Conservation (phyloP, 2,888 invertebrate species). For the Parascotia fuliginaria region DNA sequence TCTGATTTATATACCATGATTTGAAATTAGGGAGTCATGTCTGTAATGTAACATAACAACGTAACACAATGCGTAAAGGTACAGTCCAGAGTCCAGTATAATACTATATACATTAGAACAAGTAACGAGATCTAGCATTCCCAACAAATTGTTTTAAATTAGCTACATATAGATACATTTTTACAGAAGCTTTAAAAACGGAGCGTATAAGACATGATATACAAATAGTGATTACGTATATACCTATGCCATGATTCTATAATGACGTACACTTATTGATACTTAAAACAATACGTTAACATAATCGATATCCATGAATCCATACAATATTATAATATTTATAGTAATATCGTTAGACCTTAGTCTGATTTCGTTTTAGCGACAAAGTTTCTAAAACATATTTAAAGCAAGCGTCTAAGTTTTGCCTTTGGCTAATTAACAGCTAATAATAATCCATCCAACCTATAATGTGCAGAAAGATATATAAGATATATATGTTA, state of each 20-base stretch:
- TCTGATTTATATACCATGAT: constrained; percentile 51
- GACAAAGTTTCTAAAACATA: constrained; percentile 40
- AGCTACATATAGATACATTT: constrained; percentile 60
- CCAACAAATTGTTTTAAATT: constrained; percentile 52
- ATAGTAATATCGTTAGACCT: constrained; percentile 25
- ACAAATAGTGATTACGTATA: constrained; percentile 33
- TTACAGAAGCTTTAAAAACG: constrained; percentile 61
- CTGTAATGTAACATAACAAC: constrained; percentile 29
- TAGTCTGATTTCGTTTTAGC: constrained; percentile 29
- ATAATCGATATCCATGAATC: constrained; percentile 23
- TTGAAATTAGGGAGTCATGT: constrained; percentile 31
- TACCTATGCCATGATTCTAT: constrained; percentile 33
- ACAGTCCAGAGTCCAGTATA: constrained; percentile 30
- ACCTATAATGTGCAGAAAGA: neutral
- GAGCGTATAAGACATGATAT: constrained; percentile 48
- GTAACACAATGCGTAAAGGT: constrained; percentile 34
- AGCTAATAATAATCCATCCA: neutral
- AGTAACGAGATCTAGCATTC: constrained; percentile 81
- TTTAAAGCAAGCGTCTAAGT: constrained; percentile 48
- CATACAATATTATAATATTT: constrained; percentile 27
- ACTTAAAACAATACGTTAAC: constrained; percentile 33
- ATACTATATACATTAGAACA: constrained; percentile 50
- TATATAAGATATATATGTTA: neutral
- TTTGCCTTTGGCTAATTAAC: constrained; percentile 71
- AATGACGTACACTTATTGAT: constrained; percentile 17